Percentiles rank a stretch among this genome's conserved stretches.
Evolutionary conservation across 2,888 invertebrate genomes (phyloP).

Genomic region (Anagyrus pseudococci): DNA sequence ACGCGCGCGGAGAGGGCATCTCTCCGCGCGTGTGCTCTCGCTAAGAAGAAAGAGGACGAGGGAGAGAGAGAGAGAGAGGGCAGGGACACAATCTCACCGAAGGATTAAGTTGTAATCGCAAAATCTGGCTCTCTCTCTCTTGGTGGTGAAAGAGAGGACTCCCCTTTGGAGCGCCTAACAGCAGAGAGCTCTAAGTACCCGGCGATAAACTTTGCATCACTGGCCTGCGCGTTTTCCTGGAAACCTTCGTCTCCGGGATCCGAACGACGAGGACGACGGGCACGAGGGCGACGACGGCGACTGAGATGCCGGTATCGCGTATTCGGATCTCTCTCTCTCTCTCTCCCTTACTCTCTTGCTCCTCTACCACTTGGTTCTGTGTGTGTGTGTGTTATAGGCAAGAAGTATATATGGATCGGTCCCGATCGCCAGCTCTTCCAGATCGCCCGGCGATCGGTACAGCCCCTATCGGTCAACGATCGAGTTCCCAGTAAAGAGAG

Average conservation of each 20-base stretch:
- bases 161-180: too few relatives aligned
- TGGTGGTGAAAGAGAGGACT: too few relatives aligned
- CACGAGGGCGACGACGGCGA: conserved; percentile 23
- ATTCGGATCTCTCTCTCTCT: conserved; percentile 27
- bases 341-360: background rate
- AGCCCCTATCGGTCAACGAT: conserved; percentile 33
- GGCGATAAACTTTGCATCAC: conserved; percentile 28
- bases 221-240: conserved; percentile 36
- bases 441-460: conserved; percentile 29
- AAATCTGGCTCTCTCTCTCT: conserved; percentile 36
- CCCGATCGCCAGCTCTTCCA: conserved; percentile 28
- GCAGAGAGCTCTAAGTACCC: conserved; percentile 32
- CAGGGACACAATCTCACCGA: conserved; percentile 25
- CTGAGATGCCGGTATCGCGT: conserved; percentile 30
- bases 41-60: background rate
- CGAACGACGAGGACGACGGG: conserved; percentile 22
- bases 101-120: conserved; percentile 40
- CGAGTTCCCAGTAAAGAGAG: conserved; percentile 16
- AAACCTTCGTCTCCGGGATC: conserved; percentile 37
- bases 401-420: conserved; percentile 37
- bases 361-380: background rate
- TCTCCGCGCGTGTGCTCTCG: conserved; percentile 1
- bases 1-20: background rate
- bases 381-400: conserved; percentile 28
- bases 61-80: conserved; percentile 8